Evolutionary conservation across 2,888 invertebrate genomes (phyloP), one percentile per base, ranked within the genome.

Genomic region (Neelides folsomi): DNA sequence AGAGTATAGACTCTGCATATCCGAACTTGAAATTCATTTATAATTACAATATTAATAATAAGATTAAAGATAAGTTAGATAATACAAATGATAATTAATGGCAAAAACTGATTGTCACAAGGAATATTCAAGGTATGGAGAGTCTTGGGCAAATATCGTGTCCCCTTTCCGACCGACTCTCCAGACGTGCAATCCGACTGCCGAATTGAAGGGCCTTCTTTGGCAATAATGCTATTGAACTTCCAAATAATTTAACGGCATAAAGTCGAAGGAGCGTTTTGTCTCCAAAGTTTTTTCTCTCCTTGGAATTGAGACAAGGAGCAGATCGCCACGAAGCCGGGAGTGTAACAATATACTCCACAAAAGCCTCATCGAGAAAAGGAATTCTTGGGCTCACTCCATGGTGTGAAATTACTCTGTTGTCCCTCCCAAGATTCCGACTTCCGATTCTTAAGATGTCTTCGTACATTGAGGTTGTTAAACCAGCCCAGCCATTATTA

Each of bases 191-290:
- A 67, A 98, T 93, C 67, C 89, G 77, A 0, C 92, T 90, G 10
- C 98, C 98, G 75, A 98, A 98, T 70, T 98, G 98, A 64, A 98
- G 79, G 0, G 97, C 98, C 68, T 92, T 73, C 71, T 98, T 98
- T 41, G 87, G 88, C 41, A 71, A 70, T 4, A 82, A 79, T 6
- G 64, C 40, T 10, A 53, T 40, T 5, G 80, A 79, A 49, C 73
- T 71, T 1, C 85, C 84, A 37, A 87, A 69, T 55, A 78, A 71
- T 41, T 54, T 45, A 62, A 75, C 76, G 1, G 84, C 88, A 48
- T 80, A 73, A 18, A 83, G 73, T 63, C 97, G 76, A 41, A 97
- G 73, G 46, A 95, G 74, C 47, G 93, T 72, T 71, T 98, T 98
- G 68, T 98, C 97, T n/a, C 95, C 95, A 47, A 87, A 66, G 19